These are phyloP conservation scores for Sebastes itinus DNA, from an alignment of 2,797 vertebrate species.

Conservation along the genomic window DNA sequence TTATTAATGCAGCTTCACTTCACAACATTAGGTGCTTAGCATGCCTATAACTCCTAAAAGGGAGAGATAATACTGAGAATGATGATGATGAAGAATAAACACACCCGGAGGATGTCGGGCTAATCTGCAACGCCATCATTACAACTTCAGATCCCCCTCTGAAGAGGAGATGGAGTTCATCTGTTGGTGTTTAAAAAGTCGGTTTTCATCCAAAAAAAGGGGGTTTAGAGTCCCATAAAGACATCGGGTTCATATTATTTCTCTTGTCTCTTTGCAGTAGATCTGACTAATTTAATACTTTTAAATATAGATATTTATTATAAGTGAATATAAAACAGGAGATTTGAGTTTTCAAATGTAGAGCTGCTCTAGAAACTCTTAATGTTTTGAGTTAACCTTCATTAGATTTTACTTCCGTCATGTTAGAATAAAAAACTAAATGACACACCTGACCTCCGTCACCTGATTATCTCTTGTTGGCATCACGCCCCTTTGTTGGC, in stretches of 20 bases:
- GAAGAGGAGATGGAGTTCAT: slow-evolving; percentile 11
- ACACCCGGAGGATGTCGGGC: slow-evolving; percentile 3
- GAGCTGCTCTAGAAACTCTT: neutral
- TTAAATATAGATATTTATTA: neutral
- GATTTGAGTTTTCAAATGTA: neutral
- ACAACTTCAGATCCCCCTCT: slow-evolving; percentile 11
- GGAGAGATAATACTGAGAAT: slow-evolving; percentile 11
- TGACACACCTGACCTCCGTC: neutral
- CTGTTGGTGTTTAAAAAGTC: neutral
- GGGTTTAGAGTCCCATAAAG: neutral
- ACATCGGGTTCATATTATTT: neutral
- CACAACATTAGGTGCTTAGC: neutral
- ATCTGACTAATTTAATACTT: neutral
- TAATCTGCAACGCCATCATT: slow-evolving; percentile 18
- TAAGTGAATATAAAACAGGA: neutral
- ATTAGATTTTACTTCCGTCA: rapidly evolving
- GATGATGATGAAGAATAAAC: neutral
- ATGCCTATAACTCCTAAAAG: neutral
- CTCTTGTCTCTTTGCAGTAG: neutral
- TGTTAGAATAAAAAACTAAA: neutral
- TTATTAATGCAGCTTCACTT: neutral
- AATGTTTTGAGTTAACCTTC: neutral
- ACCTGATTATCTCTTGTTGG: neutral
- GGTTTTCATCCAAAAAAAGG: neutral
- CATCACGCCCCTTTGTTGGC: too few relatives aligned